Evolutionary conservation across 1,140 invertebrate species (phyloP), one percentile per base, ranked within the genome.

Genomic region (Trachymyrmex cornetzi): DNA sequence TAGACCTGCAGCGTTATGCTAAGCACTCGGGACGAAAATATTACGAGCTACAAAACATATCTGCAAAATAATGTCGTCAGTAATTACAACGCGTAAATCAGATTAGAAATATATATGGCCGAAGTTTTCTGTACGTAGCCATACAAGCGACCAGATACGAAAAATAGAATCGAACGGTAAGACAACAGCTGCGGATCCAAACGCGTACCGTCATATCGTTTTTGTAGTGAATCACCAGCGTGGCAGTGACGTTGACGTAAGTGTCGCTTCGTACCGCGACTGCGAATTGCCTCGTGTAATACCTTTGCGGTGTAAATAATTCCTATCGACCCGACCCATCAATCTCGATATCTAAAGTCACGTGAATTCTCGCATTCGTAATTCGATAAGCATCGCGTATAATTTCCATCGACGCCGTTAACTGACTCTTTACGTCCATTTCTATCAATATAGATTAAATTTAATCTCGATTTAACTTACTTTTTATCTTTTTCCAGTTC

Each of bases 151-250:
- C 30, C 80, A 80, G 85, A 87, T 81, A 63, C 59, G 84, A 67
- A 34, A 72, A 85, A 53, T 27, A 84, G 59, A 74, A 61, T 71
- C 77, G 82, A 88, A 91, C 85, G 64, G 77, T 69, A 85, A 81
- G 90, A 87, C 80, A 92, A 88, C 90, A 92, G 91, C 90, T 92
- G 92, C 59, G 89, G 85, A 74, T 85, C 66, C 66, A 77, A 87
- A 77, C 44, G 80, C 59, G 69, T 81, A 69, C 63, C 80, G 89
- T 90, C 48, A 24, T 88, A 86, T 90, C 91, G 91, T 92, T 92
- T 91, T 92, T 91, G 77, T 9, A 38, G 34, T 92, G 90, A 92
- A 50, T 92, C 90, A 92, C 22, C 59, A 74, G 66, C 38, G 67
- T 75, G 69, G 66, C 86, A 69, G 55, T 82, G 85, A 74, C 90